Percentiles rank a stretch among this genome's conserved stretches.
phyloP scores from a whole-genome alignment of 1,140 invertebrate genomes.

The Euura saliciscinereae region DNA sequence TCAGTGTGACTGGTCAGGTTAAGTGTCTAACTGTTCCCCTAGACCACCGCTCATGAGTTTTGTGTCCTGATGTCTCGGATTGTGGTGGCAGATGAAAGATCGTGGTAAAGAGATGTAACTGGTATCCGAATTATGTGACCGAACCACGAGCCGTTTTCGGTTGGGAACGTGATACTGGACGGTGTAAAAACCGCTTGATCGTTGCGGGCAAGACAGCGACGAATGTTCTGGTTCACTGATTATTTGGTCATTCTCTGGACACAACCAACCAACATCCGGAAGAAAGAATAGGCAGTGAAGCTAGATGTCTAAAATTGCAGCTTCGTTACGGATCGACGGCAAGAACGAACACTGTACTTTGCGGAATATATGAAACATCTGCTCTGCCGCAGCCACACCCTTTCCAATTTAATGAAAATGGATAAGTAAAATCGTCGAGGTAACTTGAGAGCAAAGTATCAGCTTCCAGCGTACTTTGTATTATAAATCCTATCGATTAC shows the following conservation, averaged over 20 bases:
- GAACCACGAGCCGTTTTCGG: not conserved
- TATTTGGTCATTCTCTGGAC: not conserved
- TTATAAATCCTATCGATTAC: too few relatives aligned
- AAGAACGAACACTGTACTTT: too few relatives aligned
- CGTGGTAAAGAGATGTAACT: not conserved
- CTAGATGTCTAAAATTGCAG: too few relatives aligned
- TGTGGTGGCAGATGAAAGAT: not conserved
- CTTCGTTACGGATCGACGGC: too few relatives aligned
- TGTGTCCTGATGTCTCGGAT: not conserved
- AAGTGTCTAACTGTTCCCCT: not conserved
- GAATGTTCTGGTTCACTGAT: not conserved
- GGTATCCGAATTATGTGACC: not conserved
- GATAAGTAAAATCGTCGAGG: too few relatives aligned
- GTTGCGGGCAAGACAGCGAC: not conserved
- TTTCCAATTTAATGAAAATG: too few relatives aligned
- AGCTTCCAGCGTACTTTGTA: too few relatives aligned
- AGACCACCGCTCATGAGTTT: slow-evolving; percentile 1
- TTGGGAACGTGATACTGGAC: not conserved
- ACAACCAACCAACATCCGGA: not conserved
- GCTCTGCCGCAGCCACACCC: too few relatives aligned
- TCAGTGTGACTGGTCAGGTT: slow-evolving; percentile 6
- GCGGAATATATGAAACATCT: too few relatives aligned
- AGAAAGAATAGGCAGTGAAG: not conserved
- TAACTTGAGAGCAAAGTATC: too few relatives aligned
- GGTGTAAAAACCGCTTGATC: not conserved